Percentiles rank a stretch among this genome's conserved stretches.
These are phyloP conservation scores for Drosophila sordidula DNA, from an alignment of 2,888 invertebrate genomes.

Conservation along the genomic window DNA sequence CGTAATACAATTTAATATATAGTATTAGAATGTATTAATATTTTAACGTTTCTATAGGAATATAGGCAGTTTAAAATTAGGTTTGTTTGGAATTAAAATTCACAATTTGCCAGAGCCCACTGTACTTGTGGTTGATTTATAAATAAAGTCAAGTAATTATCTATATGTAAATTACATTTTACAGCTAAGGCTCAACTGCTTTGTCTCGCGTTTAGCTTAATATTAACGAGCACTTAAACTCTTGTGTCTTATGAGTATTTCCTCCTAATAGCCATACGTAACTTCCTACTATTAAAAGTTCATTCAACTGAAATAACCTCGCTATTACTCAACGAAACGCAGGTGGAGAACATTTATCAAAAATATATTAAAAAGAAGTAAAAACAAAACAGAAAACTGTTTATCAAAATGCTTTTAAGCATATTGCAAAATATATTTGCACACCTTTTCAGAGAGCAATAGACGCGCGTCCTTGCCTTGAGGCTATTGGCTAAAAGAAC, in stretches of 20 bases:
- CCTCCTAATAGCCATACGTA: conserved; percentile 16
- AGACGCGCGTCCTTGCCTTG: conserved; percentile 65
- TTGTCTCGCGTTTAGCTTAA: not conserved
- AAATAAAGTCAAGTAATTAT: not conserved
- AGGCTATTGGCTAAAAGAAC: conserved; percentile 15
- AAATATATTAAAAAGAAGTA: conserved; percentile 4
- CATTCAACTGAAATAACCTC: conserved; percentile 65
- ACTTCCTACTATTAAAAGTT: conserved; percentile 52
- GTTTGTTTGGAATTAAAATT: no score
- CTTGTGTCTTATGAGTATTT: conserved; percentile 3
- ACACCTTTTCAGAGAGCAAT: conserved; percentile 52
- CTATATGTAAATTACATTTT: conserved; percentile 9
- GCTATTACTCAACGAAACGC: conserved; percentile 16
- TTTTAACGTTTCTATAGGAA: no score
- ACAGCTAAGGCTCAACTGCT: not conserved
- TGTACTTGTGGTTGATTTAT: conserved; percentile 5
- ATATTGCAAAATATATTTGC: conserved; percentile 43
- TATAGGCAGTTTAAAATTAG: not conserved
- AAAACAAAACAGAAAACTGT: not conserved
- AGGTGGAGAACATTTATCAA: conserved; percentile 34
- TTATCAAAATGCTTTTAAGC: conserved; percentile 28
- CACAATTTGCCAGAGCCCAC: not conserved
- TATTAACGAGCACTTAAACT: conserved; percentile 14
- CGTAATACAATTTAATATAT: not conserved
- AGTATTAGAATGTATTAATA: no score